Evolutionary conservation across 2,113 vertebrate genomes (phyloP).

Genomic region (Neogobius melanostomus): DNA sequence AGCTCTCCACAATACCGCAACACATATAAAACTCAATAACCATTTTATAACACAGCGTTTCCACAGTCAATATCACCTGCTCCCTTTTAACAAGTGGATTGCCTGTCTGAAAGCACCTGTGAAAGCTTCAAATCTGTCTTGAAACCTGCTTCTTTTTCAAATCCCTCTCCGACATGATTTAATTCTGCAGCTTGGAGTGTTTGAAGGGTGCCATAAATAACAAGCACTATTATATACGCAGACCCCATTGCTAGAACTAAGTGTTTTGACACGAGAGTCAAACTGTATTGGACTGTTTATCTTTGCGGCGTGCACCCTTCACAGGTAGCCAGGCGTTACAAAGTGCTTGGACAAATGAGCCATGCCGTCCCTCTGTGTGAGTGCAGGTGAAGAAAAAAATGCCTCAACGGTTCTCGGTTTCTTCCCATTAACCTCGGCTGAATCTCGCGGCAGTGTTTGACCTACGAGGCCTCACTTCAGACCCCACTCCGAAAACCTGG

Average conservation of each 20-base stretch:
- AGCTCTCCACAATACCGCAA: not conserved
- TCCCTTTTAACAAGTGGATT: not conserved
- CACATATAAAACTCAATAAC: not conserved
- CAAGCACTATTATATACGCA: not conserved
- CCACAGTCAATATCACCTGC: not conserved
- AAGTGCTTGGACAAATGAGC: conserved; percentile 49
- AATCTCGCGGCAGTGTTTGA: conserved; percentile 32
- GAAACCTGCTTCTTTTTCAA: not conserved
- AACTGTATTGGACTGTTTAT: conserved; percentile 15
- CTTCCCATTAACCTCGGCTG: conserved; percentile 48
- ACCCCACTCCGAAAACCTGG: conserved; percentile 42
- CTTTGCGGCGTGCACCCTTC: conserved; percentile 18
- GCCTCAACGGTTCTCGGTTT: conserved; percentile 26
- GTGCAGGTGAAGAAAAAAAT: conserved; percentile 16
- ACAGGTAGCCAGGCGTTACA: conserved; percentile 25
- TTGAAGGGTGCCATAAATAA: conserved; percentile 6
- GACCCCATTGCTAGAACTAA: not conserved
- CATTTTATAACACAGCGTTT: not conserved
- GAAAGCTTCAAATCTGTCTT: not conserved
- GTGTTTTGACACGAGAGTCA: conserved; percentile 4
- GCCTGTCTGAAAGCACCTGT: not conserved
- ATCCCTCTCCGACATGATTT: not conserved
- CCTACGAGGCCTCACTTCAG: conserved; percentile 34
- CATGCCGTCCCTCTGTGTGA: conserved; percentile 31
- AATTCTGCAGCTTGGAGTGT: not conserved